Percentiles rank a stretch among this genome's conserved stretches.
Conservation (phyloP, 1,140 invertebrate species). For the Hylaeus anthracinus region DNA sequence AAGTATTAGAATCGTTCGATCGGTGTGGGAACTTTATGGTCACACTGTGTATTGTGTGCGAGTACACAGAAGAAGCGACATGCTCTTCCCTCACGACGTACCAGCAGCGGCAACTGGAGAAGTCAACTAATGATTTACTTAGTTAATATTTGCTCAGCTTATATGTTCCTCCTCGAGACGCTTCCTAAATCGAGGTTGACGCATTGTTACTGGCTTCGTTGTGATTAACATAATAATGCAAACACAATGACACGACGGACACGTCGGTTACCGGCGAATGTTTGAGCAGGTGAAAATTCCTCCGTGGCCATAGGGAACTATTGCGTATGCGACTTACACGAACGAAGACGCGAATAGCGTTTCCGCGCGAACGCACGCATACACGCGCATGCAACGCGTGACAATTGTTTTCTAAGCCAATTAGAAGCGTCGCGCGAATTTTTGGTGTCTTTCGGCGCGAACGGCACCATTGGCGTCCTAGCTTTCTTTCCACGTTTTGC, state of each 20-base stretch:
- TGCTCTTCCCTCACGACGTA: not conserved
- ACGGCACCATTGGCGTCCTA: not conserved
- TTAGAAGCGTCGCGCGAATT: conserved; percentile 73
- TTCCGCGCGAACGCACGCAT: not conserved
- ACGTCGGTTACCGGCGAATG: conserved; percentile 67
- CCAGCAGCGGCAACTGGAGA: not conserved
- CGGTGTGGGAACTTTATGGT: no score
- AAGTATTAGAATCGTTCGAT: no score
- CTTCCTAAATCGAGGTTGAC: conserved; percentile 81
- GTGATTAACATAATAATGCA: conserved; percentile 81
- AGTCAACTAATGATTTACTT: conserved; percentile 75
- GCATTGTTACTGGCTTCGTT: conserved; percentile 76
- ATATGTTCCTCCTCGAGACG: conserved; percentile 72
- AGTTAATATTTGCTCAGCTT: conserved; percentile 75
- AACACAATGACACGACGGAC: conserved; percentile 77
- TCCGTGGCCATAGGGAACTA: conserved; percentile 53
- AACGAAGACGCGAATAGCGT: conserved; percentile 28
- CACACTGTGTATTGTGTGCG: conserved; percentile 9
- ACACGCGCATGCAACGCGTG: conserved; percentile 36
- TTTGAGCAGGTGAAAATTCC: conserved; percentile 80
- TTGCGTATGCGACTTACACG: conserved; percentile 46
- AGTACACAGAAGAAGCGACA: not conserved
- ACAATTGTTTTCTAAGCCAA: conserved; percentile 77
- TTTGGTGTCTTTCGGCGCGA: conserved; percentile 36
- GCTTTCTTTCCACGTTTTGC: conserved; percentile 21